A percentile compares a stretch with the other conserved stretches of the same genome.
These are phyloP conservation scores for Gymnogyps californianus DNA, from an alignment of 2,113 vertebrate genomes.

Conservation along the genomic window DNA sequence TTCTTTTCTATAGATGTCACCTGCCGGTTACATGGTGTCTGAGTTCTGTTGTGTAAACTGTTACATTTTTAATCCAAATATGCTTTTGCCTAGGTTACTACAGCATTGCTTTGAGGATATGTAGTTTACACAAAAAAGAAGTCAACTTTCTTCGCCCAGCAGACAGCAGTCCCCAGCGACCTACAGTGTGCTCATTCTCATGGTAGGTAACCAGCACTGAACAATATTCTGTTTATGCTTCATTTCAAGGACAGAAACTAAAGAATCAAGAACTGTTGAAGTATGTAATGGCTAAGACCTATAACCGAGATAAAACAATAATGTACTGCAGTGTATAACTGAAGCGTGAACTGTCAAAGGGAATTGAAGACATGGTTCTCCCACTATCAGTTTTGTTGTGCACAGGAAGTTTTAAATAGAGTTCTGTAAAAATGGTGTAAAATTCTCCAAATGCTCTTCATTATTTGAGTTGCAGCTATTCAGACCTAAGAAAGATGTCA, in stretches of 20 bases:
- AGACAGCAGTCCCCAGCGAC: background rate
- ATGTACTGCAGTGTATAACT: background rate
- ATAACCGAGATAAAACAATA: background rate
- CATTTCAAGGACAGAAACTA: background rate
- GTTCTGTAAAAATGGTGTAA: background rate
- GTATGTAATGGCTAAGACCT: background rate
- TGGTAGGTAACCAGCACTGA: conserved; percentile 18
- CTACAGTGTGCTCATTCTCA: background rate
- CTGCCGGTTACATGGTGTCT: background rate
- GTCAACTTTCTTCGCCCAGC: background rate
- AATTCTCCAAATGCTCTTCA: background rate
- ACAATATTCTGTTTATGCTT: background rate
- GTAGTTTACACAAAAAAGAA: background rate
- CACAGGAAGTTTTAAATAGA: background rate
- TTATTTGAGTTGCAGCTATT: background rate
- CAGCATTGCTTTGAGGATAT: background rate
- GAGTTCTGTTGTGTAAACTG: background rate
- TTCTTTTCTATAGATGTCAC: background rate
- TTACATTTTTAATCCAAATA: background rate
- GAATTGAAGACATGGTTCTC: background rate
- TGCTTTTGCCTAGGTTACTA: conserved; percentile 27
- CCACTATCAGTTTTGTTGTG: background rate
- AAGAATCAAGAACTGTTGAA: background rate
- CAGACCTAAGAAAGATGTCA: background rate
- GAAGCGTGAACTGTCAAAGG: background rate